phyloP scores from a whole-genome alignment of 2,113 vertebrate genomes.

The Apaloderma vittatum region DNA sequence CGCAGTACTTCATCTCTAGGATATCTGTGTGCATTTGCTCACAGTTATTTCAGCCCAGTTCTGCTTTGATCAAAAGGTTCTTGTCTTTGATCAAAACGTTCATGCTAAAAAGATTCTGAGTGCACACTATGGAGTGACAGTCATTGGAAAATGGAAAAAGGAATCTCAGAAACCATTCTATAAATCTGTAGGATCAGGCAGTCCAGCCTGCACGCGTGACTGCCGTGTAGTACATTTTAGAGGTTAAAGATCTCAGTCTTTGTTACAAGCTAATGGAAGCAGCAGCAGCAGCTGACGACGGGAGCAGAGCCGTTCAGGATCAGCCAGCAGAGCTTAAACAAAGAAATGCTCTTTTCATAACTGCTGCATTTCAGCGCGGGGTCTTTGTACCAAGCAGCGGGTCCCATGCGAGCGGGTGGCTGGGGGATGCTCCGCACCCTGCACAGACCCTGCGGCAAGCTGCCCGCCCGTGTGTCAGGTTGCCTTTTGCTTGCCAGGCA shows the following conservation, averaged over 20 bases:
- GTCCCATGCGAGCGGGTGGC: neutral
- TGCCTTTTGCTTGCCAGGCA: neutral
- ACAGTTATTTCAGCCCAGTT: neutral
- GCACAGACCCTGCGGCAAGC: neutral
- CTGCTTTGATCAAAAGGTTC: no score
- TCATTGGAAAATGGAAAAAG: neutral
- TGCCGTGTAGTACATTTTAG: neutral
- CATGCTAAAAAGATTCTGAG: neutral
- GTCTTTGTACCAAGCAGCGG: neutral
- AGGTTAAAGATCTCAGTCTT: neutral
- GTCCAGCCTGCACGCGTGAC: neutral
- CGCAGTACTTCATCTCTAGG: neutral
- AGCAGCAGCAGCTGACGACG: neutral
- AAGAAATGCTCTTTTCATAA: neutral
- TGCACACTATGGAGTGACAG: neutral
- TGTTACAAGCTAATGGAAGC: slow-evolving; percentile 1
- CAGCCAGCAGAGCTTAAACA: neutral
- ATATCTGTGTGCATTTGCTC: neutral
- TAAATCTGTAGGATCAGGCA: neutral
- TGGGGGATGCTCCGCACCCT: neutral
- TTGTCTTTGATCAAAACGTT: neutral
- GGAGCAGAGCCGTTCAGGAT: neutral
- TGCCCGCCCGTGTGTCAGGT: neutral
- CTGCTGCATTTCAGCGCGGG: neutral
- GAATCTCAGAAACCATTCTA: neutral